Percentiles rank a stretch among this genome's conserved stretches.
phyloP scores from a whole-genome alignment of 2,797 vertebrate genomes.

The Discoglossus pictus region DNA sequence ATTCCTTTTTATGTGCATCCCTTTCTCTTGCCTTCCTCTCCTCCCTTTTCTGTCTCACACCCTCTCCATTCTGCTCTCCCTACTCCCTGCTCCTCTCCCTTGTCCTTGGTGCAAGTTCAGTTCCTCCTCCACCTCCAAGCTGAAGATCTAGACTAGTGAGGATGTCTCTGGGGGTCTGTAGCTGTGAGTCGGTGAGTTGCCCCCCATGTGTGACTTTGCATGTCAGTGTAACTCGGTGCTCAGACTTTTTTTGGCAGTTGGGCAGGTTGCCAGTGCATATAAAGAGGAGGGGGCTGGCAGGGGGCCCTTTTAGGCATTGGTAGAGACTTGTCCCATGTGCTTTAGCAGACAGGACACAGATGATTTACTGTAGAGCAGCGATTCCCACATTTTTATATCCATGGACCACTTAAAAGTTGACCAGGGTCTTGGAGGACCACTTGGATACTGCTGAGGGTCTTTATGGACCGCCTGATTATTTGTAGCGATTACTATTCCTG shows the following conservation, averaged over 20 bases:
- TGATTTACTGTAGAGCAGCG: too few species aligned
- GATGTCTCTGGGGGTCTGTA: slow-evolving; percentile 14
- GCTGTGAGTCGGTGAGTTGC: slow-evolving; percentile 23
- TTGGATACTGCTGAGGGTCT: too few species aligned
- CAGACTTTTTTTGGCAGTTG: slow-evolving; percentile 43
- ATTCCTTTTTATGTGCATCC: slow-evolving; percentile 37
- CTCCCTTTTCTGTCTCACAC: not conserved
- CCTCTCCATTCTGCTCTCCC: not conserved
- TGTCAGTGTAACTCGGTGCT: not conserved
- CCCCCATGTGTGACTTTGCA: slow-evolving; percentile 13
- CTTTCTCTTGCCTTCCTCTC: not conserved
- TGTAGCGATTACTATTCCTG: too few species aligned
- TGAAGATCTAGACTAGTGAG: slow-evolving; percentile 33
- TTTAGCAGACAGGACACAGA: not conserved
- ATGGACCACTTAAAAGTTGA: too few species aligned
- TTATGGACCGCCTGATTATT: too few species aligned
- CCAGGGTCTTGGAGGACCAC: too few species aligned
- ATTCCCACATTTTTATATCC: too few species aligned
- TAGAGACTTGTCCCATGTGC: not conserved
- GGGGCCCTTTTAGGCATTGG: slow-evolving; percentile 21
- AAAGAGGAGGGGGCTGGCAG: slow-evolving; percentile 14
- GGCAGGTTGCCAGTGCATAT: slow-evolving; percentile 30
- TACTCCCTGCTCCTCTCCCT: slow-evolving; percentile 37
- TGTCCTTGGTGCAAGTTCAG: not conserved
- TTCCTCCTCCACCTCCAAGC: not conserved